phyloP scores from a whole-genome alignment of 2,888 invertebrate species.

The Oscheius myriophilus region DNA sequence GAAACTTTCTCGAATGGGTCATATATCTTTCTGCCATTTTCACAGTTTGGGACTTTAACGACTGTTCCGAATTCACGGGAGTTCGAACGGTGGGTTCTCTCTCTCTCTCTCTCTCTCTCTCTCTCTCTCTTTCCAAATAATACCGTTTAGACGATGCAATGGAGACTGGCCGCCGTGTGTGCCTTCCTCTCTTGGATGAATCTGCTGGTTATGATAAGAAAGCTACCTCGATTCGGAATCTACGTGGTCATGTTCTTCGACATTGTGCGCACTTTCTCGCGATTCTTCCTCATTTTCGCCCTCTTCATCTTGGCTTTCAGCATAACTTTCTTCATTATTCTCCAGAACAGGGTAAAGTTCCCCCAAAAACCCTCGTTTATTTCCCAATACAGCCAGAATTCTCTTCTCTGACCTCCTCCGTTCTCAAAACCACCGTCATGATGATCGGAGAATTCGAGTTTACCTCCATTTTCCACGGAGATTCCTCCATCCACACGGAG shows the following conservation, averaged over 20 bases:
- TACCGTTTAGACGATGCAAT: constrained; percentile 73
- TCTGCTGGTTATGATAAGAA: constrained; percentile 71
- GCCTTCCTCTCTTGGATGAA: constrained; percentile 74
- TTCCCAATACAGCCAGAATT: constrained; percentile 60
- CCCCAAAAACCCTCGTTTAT: not conserved
- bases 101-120: too few species aligned
- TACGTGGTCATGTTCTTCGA: constrained; percentile 73
- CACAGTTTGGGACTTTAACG: constrained; percentile 72
- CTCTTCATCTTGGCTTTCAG: constrained; percentile 67
- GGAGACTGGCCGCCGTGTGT: constrained; percentile 73
- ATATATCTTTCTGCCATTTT: constrained; percentile 73
- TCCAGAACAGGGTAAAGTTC: constrained; percentile 61
- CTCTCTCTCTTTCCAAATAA: too few species aligned
- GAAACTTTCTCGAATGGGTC: constrained; percentile 74
- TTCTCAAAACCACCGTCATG: constrained; percentile 71
- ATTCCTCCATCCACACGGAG: constrained; percentile 34
- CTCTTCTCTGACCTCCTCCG: constrained; percentile 60
- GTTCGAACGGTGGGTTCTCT: constrained; percentile 71
- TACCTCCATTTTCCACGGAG: constrained; percentile 69
- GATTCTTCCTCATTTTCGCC: constrained; percentile 71
- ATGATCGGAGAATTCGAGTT: constrained; percentile 72
- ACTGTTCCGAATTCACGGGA: constrained; percentile 71
- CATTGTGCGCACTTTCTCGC: constrained; percentile 71
- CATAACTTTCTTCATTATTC: constrained; percentile 60
- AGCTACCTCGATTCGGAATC: constrained; percentile 71